Evolutionary conservation across 2,888 invertebrate genomes (phyloP).

Genomic region (Sarcophaga caerulescens): DNA sequence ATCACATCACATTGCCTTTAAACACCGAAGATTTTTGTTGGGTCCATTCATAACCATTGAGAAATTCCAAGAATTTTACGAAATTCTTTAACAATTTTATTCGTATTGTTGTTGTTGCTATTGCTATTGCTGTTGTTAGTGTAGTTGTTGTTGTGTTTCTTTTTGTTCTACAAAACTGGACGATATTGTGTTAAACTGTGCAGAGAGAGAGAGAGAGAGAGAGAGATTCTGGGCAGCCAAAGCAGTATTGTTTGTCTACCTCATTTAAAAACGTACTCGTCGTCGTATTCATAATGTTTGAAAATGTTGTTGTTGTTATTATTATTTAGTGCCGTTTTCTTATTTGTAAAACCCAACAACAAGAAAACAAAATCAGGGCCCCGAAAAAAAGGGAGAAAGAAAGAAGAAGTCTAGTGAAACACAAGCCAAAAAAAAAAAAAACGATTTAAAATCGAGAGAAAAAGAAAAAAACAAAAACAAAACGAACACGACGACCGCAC

Average conservation of each 20-base stretch:
- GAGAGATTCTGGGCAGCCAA: not conserved
- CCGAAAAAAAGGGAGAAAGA: slow-evolving; percentile 29
- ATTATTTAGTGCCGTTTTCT: slow-evolving; percentile 51
- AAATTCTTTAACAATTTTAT: slow-evolving; percentile 67
- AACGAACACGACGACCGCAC: slow-evolving; percentile 55
- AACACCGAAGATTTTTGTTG: slow-evolving; percentile 17
- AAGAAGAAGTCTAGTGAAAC: slow-evolving; percentile 32
- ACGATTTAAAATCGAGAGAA: not conserved
- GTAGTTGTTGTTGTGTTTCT: slow-evolving; percentile 26
- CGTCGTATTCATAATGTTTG: slow-evolving; percentile 14
- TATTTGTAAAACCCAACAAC: not conserved
- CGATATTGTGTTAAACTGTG: slow-evolving; percentile 38
- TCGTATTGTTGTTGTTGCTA: slow-evolving; percentile 45
- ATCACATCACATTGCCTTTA: not conserved
- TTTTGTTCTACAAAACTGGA: slow-evolving; percentile 41
- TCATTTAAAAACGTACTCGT: slow-evolving; percentile 14
- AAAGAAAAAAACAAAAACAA: slow-evolving; percentile 28
- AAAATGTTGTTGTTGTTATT: slow-evolving; percentile 58
- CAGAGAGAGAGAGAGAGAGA: not conserved
- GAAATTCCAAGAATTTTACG: slow-evolving; percentile 72
- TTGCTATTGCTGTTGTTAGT: slow-evolving; percentile 11
- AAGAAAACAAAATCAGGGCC: slow-evolving; percentile 43
- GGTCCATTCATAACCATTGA: slow-evolving; percentile 73
- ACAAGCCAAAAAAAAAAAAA: slow-evolving; percentile 39
- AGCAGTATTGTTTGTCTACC: not conserved